These are phyloP conservation scores for Rhogogaster chlorosoma DNA, from an alignment of 2,888 invertebrate genomes.

Conservation along the genomic window DNA sequence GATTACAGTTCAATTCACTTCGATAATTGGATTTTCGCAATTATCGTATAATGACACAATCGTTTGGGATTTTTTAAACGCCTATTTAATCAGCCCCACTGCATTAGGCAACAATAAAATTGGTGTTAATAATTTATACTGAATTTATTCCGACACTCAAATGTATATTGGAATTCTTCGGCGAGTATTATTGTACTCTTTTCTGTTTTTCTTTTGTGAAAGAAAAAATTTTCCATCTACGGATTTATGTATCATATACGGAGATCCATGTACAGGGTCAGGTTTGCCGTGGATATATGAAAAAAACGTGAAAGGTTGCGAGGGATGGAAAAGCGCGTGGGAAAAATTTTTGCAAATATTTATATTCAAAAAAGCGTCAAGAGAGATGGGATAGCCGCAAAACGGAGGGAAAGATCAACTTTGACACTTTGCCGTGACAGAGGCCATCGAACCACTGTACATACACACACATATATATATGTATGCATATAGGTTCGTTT, in stretches of 20 bases:
- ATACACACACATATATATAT: background rate
- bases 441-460: background rate
- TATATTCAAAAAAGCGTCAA: conserved; percentile 9
- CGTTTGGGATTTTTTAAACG: background rate
- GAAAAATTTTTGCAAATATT: conserved; percentile 23
- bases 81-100: background rate
- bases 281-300: background rate
- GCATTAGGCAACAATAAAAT: background rate
- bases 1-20: background rate
- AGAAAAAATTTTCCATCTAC: background rate
- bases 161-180: background rate
- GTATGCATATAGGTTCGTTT: background rate
- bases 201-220: background rate
- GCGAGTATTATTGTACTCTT: background rate
- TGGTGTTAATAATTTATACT: background rate
- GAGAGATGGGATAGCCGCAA: background rate
- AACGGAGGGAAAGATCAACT: conserved; percentile 32
- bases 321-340: background rate
- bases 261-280: background rate
- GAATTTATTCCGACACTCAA: background rate
- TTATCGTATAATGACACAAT: background rate
- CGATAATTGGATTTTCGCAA: background rate
- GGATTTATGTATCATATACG: background rate
- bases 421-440: background rate
- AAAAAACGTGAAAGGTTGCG: background rate